Evolutionary conservation across 2,888 invertebrate genomes (phyloP).

Genomic region (Invenusta paracnida): DNA sequence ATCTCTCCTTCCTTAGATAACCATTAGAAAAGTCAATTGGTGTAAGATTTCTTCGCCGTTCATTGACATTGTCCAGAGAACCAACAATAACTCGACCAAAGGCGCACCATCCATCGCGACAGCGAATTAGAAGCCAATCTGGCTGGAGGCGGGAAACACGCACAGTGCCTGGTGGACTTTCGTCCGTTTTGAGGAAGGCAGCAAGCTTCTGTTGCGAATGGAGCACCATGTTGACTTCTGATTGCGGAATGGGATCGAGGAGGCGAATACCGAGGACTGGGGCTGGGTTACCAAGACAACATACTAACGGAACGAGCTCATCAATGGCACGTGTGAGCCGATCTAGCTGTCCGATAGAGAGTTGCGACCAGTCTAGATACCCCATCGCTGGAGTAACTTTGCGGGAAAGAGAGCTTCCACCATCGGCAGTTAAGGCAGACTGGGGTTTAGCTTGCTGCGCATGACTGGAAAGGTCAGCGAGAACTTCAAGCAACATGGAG

Average conservation of each 20-base stretch:
- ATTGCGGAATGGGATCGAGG: background rate
- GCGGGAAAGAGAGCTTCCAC: slow-evolving; percentile 50
- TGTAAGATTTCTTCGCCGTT: background rate
- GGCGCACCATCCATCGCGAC: slow-evolving; percentile 14
- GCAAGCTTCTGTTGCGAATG: too few relatives aligned
- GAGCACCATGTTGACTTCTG: background rate
- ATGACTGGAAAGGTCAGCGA: background rate
- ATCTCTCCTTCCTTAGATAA: background rate
- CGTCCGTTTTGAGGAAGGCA: background rate
- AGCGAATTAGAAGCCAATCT: background rate
- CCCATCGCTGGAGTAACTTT: slow-evolving; percentile 51
- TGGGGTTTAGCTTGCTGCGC: background rate
- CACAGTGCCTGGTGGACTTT: background rate
- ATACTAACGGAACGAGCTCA: background rate
- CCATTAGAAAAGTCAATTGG: slow-evolving; percentile 6
- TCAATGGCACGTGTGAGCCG: slow-evolving; percentile 54
- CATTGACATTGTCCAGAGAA: background rate
- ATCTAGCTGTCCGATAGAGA: slow-evolving; percentile 52
- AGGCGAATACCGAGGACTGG: background rate
- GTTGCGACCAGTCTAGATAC: slow-evolving; percentile 55
- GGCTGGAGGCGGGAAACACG: background rate
- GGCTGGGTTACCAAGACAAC: background rate
- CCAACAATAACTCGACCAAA: slow-evolving; percentile 14
- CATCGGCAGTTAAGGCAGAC: too few relatives aligned
- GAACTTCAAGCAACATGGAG: background rate